Evolutionary conservation across 2,113 vertebrate genomes (phyloP), one percentile per base, ranked within the genome.

Genomic region (Hiodon alosoides): DNA sequence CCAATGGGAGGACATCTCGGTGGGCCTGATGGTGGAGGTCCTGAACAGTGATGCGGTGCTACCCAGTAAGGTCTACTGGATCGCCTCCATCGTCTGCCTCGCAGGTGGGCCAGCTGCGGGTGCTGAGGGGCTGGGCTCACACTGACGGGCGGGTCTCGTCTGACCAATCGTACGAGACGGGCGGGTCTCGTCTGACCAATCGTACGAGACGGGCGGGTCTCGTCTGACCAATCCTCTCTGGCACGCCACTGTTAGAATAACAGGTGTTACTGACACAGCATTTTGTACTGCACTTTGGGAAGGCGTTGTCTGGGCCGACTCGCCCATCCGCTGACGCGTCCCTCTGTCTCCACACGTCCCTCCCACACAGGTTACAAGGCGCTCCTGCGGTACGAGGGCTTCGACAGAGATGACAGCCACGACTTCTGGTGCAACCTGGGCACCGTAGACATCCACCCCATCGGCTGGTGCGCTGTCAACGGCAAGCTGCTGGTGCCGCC

Each of bases 361-460:
- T 48, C 1, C 67, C 46, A 48, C 70, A 9, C 82, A 99, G 97
- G 97, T 6, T 99, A 98, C 83, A 95, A 92, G 78, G 94, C 92
- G 3, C 90, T 96, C 75, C 84, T 99, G 57, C 89, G 96, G 4
- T 99, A 97, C 0, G 94, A 98, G 75, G 97, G 97, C 78, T 98
- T 97, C 79, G 95, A 98, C 77, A 87, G 90, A 0, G 92, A 97
- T 54, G 85, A 87, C 67, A 87, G 89, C 80, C 91, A 87, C 1
- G 96, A 99, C 81, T 96, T 97, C 86, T 99, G 97, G 97, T 93
- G 93, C 83, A 98, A 95, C 85, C 84, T 99, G 68, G 94, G 93
- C 7, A 94, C 91, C 0, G 92, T 94, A 80, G 95, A 98, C 17
- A 86, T 98, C 82, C 94, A 98, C 85, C 95, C 97, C 3, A 94